phyloP scores from a whole-genome alignment of 2,888 invertebrate species.

The Thelaira solivaga region DNA sequence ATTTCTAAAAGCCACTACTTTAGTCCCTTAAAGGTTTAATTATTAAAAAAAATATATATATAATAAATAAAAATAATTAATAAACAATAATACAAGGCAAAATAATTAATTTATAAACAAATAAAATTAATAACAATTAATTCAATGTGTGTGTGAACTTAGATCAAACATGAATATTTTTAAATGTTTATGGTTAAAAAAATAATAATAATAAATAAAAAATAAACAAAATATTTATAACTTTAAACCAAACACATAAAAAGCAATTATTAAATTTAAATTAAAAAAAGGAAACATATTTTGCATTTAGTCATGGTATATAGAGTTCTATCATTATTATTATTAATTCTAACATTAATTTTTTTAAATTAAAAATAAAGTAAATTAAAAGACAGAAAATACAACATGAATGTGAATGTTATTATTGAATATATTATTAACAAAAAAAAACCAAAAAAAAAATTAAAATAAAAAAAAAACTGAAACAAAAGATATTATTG shows the following conservation, averaged over 20 bases:
- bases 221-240: slow-evolving; percentile 31
- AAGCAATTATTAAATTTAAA: slow-evolving; percentile 66
- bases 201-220: slow-evolving; percentile 23
- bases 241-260: slow-evolving; percentile 58
- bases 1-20: slow-evolving; percentile 61
- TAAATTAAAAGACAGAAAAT: slow-evolving; percentile 20
- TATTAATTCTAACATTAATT: slow-evolving; percentile 35
- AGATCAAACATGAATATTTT: slow-evolving; percentile 67
- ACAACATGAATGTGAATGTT: slow-evolving; percentile 57
- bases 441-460: slow-evolving; percentile 43
- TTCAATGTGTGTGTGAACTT: slow-evolving; percentile 61
- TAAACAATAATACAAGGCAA: not conserved
- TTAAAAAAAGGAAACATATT: slow-evolving; percentile 60
- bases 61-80: slow-evolving; percentile 33
- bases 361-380: slow-evolving; percentile 39
- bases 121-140: slow-evolving; percentile 50
- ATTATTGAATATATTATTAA: slow-evolving; percentile 60
- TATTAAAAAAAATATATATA: slow-evolving; percentile 42
- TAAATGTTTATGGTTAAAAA: slow-evolving; percentile 68
- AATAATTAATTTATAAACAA: slow-evolving; percentile 33
- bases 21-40: slow-evolving; percentile 60
- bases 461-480: too few species aligned
- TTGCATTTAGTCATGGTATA: slow-evolving; percentile 64
- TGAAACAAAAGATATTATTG: slow-evolving; percentile 43
- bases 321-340: slow-evolving; percentile 60